Percentiles rank a stretch among this genome's conserved stretches.
phyloP scores from a whole-genome alignment of 2,888 invertebrate species.

The Caenorhabditis sp. region DNA sequence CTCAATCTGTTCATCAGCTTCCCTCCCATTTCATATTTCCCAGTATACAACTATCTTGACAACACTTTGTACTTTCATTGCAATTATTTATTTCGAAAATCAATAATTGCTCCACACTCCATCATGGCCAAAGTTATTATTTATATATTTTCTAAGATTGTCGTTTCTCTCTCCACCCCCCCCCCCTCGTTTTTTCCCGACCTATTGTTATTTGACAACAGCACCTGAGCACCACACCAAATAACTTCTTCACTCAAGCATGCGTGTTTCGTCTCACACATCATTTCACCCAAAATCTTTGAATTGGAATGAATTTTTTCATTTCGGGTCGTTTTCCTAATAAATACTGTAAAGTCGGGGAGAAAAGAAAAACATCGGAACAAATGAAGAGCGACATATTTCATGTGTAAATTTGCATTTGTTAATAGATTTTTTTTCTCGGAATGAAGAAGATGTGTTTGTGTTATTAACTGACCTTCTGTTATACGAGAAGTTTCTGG shows the following conservation, averaged over 20 bases:
- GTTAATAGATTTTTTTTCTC: constrained; percentile 23
- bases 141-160: constrained; percentile 12
- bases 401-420: constrained; percentile 25
- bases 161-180: constrained; percentile 2
- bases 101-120: not conserved
- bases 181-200: not conserved
- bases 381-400: not conserved
- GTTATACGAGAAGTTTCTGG: constrained; percentile 21
- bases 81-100: constrained; percentile 2
- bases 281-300: constrained; percentile 21
- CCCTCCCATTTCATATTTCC: too few relatives aligned
- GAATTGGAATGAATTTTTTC: not conserved
- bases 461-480: constrained; percentile 26
- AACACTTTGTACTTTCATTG: not conserved
- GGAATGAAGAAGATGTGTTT: not conserved
- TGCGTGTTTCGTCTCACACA: constrained; percentile 40
- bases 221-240: constrained; percentile 7
- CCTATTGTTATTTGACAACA: constrained; percentile 9
- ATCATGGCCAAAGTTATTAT: constrained; percentile 1
- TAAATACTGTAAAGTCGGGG: not conserved
- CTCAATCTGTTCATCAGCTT: too few relatives aligned
- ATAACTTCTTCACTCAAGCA: constrained; percentile 42
- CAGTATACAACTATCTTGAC: not conserved
- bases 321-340: not conserved
- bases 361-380: not conserved